These are phyloP conservation scores for Emydocephalus ijimae DNA, from an alignment of 2,113 vertebrate genomes.

Conservation along the genomic window DNA sequence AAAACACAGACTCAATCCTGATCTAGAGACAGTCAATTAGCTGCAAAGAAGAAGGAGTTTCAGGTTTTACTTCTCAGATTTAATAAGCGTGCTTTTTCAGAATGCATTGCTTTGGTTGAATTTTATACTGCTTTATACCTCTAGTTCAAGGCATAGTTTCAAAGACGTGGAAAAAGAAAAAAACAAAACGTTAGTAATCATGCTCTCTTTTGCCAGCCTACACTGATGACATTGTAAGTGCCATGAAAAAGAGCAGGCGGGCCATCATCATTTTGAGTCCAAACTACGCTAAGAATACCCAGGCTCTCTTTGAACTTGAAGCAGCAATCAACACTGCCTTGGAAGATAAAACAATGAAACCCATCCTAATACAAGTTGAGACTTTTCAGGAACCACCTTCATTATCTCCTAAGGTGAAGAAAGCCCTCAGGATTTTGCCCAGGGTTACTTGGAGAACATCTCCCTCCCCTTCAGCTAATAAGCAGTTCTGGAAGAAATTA, in stretches of 20 bases:
- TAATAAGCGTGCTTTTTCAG: neutral
- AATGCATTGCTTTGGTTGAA: neutral
- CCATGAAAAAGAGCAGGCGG: constrained; percentile 78
- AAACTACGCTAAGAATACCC: constrained; percentile 70
- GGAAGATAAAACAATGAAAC: constrained; percentile 68
- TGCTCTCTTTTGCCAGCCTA: constrained; percentile 69
- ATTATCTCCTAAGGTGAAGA: constrained; percentile 74
- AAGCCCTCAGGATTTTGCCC: constrained; percentile 80
- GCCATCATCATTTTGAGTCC: constrained; percentile 81
- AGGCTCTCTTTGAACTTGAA: constrained; percentile 82
- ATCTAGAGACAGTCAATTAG: neutral
- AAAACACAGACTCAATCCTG: neutral
- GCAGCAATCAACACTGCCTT: constrained; percentile 77
- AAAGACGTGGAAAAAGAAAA: neutral
- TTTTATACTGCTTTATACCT: neutral
- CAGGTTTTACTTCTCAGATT: neutral
- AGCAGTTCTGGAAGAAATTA: constrained; percentile 80
- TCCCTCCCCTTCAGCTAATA: constrained; percentile 47
- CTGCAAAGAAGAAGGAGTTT: neutral
- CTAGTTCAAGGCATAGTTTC: neutral
- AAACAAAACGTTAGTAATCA: neutral
- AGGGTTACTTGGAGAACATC: constrained; percentile 70
- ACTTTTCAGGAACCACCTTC: constrained; percentile 67
- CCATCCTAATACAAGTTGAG: constrained; percentile 73
- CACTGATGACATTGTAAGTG: constrained; percentile 77